Percentiles rank a stretch among this genome's conserved stretches.
Conservation (phyloP, 2,888 invertebrate genomes). For the Zonitis immaculata region DNA sequence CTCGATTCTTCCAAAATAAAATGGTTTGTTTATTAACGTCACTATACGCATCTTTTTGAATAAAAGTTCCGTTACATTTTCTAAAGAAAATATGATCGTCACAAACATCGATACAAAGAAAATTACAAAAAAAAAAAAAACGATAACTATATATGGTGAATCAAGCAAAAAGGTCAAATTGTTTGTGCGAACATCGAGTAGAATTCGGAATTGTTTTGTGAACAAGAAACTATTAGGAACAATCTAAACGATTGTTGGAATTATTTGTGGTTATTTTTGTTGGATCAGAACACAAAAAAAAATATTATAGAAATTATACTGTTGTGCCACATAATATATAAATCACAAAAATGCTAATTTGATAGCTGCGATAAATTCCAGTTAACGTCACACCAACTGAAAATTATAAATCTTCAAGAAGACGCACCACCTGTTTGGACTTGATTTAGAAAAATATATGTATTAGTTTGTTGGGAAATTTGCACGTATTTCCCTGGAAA, state of each 20-base stretch:
- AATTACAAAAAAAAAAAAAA: background rate
- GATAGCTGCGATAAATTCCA: slow-evolving; percentile 4
- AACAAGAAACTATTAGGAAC: background rate
- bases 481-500: too few species aligned
- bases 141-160: background rate
- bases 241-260: background rate
- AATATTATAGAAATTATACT: background rate
- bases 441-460: too few species aligned
- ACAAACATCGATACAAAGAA: background rate
- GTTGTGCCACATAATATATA: background rate
- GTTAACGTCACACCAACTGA: background rate
- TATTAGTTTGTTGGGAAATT: too few species aligned
- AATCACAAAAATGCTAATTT: slow-evolving; percentile 7
- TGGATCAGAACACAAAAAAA: background rate
- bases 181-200: background rate
- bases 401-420: slow-evolving; percentile 4
- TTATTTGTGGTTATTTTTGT: background rate
- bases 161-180: background rate
- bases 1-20: background rate
- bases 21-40: background rate
- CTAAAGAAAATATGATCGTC: background rate
- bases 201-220: background rate
- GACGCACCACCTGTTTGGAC: background rate
- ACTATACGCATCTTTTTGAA: background rate
- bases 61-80: background rate